A percentile compares a stretch with the other conserved stretches of the same genome.
Evolutionary conservation across 2,888 invertebrate genomes (phyloP).

Genomic region (Bellardia pandia): DNA sequence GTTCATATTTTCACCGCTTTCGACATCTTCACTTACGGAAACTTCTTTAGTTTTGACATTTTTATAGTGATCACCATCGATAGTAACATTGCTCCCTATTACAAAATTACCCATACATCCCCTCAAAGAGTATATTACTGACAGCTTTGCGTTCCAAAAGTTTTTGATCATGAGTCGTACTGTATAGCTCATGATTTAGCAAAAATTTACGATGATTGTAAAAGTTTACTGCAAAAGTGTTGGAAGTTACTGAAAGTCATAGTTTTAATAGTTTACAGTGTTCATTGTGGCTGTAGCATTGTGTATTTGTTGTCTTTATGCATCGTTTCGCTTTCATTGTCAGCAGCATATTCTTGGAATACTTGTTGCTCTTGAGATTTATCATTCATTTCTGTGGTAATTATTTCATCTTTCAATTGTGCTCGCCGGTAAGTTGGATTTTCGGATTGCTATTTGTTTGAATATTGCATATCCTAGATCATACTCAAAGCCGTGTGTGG

Average conservation of each 20-base stretch:
- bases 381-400: conserved; percentile 8
- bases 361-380: conserved; percentile 28
- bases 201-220: conserved; percentile 77
- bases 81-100: conserved; percentile 43
- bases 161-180: conserved; percentile 79
- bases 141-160: conserved; percentile 81
- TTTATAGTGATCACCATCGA: conserved; percentile 21
- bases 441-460: conserved; percentile 41
- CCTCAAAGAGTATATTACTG: conserved; percentile 80
- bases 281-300: conserved; percentile 1
- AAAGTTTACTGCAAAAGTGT: conserved; percentile 70
- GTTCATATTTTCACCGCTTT: conserved; percentile 65
- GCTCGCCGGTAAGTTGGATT: conserved; percentile 18
- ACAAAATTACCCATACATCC: conserved; percentile 80
- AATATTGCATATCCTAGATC: conserved; percentile 45
- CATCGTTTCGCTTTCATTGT: conserved; percentile 31
- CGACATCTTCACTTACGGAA: conserved; percentile 36
- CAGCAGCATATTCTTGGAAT: conserved; percentile 26
- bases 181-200: conserved; percentile 81
- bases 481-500: conserved; percentile 46
- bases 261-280: conserved; percentile 54
- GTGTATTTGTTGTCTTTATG: conserved; percentile 20
- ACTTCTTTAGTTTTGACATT: not conserved
- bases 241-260: conserved; percentile 47
- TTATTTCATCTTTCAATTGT: conserved; percentile 10